These are phyloP conservation scores for Girardia tigrina DNA, from an alignment of 2,888 invertebrate species.

Conservation along the genomic window DNA sequence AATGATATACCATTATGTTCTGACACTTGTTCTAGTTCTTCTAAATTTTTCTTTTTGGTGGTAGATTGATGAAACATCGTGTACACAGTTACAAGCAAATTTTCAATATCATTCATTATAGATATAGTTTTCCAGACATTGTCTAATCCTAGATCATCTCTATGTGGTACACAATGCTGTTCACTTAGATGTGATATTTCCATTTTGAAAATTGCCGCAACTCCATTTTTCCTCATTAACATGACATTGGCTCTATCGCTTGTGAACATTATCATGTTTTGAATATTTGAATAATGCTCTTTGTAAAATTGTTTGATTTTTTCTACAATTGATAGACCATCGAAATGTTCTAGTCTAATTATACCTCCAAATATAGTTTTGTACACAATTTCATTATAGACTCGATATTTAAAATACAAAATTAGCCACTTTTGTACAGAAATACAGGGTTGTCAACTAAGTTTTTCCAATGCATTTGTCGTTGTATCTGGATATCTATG, in stretches of 20 bases:
- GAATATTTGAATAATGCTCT: neutral
- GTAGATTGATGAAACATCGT: neutral
- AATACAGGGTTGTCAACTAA: too few species aligned
- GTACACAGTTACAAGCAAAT: neutral
- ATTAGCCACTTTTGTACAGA: neutral
- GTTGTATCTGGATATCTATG: too few species aligned
- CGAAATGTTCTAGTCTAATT: neutral
- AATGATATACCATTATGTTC: neutral
- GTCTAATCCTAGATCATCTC: neutral
- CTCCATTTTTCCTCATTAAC: neutral
- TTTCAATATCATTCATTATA: neutral
- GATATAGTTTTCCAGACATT: neutral
- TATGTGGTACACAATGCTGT: neutral
- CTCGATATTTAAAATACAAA: neutral
- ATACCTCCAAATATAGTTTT: neutral
- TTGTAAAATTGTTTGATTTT: neutral
- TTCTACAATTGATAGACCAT: neutral
- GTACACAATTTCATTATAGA: neutral
- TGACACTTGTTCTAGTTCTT: neutral
- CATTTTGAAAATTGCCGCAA: neutral
- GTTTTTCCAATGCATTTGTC: too few species aligned
- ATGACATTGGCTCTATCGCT: neutral
- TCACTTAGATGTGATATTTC: neutral
- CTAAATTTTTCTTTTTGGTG: neutral
- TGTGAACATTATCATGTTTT: neutral